Evolutionary conservation across 1,140 invertebrate genomes (phyloP).

Genomic region (Coboldia fuscipes): DNA sequence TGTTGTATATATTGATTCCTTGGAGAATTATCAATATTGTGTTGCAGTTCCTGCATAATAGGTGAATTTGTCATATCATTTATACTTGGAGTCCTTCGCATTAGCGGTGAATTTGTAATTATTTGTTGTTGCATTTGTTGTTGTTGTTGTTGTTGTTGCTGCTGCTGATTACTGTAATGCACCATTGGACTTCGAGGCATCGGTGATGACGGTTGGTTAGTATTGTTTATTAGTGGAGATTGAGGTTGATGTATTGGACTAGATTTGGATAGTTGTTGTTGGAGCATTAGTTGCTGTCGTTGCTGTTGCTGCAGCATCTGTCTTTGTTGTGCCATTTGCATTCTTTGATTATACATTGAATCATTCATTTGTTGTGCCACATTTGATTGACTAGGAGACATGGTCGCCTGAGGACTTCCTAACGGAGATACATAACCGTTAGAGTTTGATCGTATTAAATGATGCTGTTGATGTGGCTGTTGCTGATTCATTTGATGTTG

Average conservation of each 20-base stretch:
- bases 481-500: slow-evolving; percentile 16
- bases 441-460: slow-evolving; percentile 5
- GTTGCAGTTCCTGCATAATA: background rate
- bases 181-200: slow-evolving; percentile 37
- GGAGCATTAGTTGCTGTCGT: slow-evolving; percentile 24
- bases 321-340: slow-evolving; percentile 10
- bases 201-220: too few relatives aligned
- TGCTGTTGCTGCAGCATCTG: background rate
- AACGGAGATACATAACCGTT: slow-evolving; percentile 24
- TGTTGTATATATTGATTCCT: background rate
- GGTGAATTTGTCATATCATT: background rate
- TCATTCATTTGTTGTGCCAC: too few relatives aligned
- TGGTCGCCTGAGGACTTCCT: slow-evolving; percentile 25
- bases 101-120: slow-evolving; percentile 1
- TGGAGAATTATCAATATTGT: slow-evolving; percentile 1
- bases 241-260: slow-evolving; percentile 26
- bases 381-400: slow-evolving; percentile 17
- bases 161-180: slow-evolving; percentile 22
- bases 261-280: slow-evolving; percentile 24
- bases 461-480: slow-evolving; percentile 21
- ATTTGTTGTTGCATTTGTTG: slow-evolving; percentile 8
- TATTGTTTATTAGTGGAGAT: slow-evolving; percentile 25
- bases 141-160: slow-evolving; percentile 23
- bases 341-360: too few relatives aligned
- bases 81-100: slow-evolving; percentile 1